phyloP scores from a whole-genome alignment of 2,797 vertebrate species.

The Falco rusticolus region DNA sequence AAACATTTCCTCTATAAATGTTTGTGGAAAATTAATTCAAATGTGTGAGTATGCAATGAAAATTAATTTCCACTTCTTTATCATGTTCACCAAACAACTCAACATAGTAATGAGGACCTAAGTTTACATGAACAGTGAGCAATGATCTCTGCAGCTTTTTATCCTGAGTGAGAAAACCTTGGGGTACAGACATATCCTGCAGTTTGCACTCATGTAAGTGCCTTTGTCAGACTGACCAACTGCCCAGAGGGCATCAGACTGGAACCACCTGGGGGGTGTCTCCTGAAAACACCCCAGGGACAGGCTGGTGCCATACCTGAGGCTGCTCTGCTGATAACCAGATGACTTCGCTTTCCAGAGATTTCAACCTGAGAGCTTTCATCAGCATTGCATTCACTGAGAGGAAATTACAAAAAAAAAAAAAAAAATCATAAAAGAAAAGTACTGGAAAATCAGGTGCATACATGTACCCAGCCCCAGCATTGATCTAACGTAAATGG shows the following conservation, averaged over 20 bases:
- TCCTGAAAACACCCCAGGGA: background rate
- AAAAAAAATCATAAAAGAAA: background rate
- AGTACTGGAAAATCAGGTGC: background rate
- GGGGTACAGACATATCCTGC: background rate
- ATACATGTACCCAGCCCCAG: background rate
- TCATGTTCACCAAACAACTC: background rate
- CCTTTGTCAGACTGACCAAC: background rate
- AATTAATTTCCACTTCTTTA: background rate
- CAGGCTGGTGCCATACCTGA: background rate
- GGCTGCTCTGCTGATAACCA: background rate
- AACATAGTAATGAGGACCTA: background rate
- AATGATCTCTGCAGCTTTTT: background rate
- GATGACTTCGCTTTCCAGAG: background rate
- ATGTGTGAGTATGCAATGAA: background rate
- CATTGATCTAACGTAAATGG: slow-evolving; percentile 26
- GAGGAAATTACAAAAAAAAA: background rate
- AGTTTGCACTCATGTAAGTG: background rate
- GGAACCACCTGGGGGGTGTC: background rate
- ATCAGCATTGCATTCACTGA: background rate
- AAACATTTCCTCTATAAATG: slow-evolving; percentile 11
- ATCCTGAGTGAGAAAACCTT: background rate
- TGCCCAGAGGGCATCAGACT: background rate
- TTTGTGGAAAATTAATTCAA: slow-evolving; percentile 44
- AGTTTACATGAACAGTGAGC: background rate
- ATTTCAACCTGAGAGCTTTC: background rate